A percentile compares a stretch with the other conserved stretches of the same genome.
phyloP scores from a whole-genome alignment of 2,797 vertebrate species.

The Vultur gryphus region DNA sequence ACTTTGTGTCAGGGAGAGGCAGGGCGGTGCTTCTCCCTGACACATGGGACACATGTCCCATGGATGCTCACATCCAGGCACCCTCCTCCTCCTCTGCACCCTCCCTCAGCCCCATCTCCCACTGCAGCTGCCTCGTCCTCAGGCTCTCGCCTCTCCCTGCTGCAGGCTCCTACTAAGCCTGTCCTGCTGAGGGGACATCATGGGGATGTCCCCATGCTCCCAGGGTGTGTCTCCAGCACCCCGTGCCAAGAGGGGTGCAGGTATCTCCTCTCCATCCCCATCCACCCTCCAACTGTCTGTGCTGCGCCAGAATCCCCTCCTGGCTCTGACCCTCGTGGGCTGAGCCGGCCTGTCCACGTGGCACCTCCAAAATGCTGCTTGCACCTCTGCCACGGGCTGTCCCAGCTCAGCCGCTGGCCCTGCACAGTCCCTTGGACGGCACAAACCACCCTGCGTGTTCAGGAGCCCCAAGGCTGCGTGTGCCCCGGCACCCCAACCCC shows the following conservation, averaged over 20 bases:
- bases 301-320: not conserved
- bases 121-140: not conserved
- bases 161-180: not conserved
- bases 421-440: rapidly evolving
- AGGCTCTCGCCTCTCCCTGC: rapidly evolving
- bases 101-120: not conserved
- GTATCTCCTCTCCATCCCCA: not conserved
- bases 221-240: not conserved
- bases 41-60: not conserved
- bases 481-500: not conserved
- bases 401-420: not conserved
- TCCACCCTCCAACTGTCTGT: not conserved
- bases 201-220: not conserved
- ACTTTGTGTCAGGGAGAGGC: not conserved
- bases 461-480: rapidly evolving
- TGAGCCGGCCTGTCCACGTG: not conserved
- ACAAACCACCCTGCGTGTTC: rapidly evolving
- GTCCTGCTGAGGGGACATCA: not conserved
- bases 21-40: rapidly evolving
- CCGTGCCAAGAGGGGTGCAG: not conserved
- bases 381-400: rapidly evolving
- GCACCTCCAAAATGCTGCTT: not conserved
- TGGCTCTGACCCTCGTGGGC: rapidly evolving
- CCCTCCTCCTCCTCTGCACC: not conserved
- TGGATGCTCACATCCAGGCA: not conserved